Evolutionary conservation across 2,113 vertebrate species (phyloP).

Genomic region (Elephas maximus): DNA sequence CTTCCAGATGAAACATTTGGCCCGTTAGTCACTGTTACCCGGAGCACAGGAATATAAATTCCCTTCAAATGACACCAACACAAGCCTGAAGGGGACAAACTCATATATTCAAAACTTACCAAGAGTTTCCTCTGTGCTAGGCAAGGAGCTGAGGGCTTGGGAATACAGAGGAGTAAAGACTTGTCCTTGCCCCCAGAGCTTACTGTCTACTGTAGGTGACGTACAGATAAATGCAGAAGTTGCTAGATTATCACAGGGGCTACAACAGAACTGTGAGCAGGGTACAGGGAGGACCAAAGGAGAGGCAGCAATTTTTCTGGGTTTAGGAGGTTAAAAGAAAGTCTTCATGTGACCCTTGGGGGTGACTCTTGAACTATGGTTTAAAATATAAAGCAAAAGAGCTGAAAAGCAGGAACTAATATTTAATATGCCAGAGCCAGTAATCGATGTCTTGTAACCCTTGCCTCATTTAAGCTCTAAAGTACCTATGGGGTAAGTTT

Average conservation of each 20-base stretch:
- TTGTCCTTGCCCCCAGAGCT: neutral
- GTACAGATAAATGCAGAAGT: neutral
- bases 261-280: neutral
- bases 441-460: neutral
- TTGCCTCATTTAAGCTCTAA: neutral
- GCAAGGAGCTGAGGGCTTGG: neutral
- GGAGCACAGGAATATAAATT: neutral
- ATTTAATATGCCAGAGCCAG: neutral
- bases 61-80: neutral
- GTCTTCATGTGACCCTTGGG: neutral
- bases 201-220: neutral
- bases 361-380: neutral
- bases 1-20: neutral
- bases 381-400: neutral
- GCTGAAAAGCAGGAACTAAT: neutral
- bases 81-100: fast-evolving
- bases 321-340: neutral
- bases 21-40: neutral
- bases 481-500: neutral
- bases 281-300: neutral
- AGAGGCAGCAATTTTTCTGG: neutral
- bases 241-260: neutral
- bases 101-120: neutral
- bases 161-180: neutral
- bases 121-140: neutral